Evolutionary conservation across 2,888 invertebrate genomes (phyloP).

Genomic region (Conchocele bisecta): DNA sequence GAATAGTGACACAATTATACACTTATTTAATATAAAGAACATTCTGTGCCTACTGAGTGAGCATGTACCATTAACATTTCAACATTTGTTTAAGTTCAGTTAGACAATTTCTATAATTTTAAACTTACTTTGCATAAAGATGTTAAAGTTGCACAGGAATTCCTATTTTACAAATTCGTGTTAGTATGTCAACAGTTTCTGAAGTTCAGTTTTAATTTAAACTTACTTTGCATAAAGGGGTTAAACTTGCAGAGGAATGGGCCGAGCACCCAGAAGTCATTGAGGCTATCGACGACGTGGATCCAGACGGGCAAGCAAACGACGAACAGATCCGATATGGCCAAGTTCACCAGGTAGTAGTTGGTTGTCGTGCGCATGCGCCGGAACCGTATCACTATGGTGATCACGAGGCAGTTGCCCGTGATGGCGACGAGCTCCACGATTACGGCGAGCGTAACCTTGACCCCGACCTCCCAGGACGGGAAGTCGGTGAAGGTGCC

Average conservation of each 20-base stretch:
- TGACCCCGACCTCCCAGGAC: constrained; percentile 67
- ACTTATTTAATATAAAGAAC: no score
- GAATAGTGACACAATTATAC: no score
- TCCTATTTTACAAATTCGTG: no score
- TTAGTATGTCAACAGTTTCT: no score
- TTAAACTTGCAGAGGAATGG: constrained; percentile 90
- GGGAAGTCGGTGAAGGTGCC: constrained; percentile 53
- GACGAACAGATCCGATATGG: constrained; percentile 76
- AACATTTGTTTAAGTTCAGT: no score
- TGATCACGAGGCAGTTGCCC: constrained; percentile 72
- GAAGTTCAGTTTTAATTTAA: no score
- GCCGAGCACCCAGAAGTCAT: constrained; percentile 90
- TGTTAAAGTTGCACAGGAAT: no score
- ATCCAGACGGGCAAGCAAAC: constrained; percentile 88
- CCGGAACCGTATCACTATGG: constrained; percentile 66
- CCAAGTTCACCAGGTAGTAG: constrained; percentile 79
- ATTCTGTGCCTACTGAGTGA: no score
- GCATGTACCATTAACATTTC: no score
- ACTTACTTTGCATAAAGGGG: constrained; percentile 89
- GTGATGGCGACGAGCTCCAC: constrained; percentile 67
- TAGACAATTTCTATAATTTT: no score
- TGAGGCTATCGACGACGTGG: constrained; percentile 89
- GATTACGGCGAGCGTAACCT: constrained; percentile 58
- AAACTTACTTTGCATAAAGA: no score
- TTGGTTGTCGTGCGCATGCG: constrained; percentile 79